Conservation (phyloP, 1,140 invertebrate species). For the Antheraea mylitta region DNA sequence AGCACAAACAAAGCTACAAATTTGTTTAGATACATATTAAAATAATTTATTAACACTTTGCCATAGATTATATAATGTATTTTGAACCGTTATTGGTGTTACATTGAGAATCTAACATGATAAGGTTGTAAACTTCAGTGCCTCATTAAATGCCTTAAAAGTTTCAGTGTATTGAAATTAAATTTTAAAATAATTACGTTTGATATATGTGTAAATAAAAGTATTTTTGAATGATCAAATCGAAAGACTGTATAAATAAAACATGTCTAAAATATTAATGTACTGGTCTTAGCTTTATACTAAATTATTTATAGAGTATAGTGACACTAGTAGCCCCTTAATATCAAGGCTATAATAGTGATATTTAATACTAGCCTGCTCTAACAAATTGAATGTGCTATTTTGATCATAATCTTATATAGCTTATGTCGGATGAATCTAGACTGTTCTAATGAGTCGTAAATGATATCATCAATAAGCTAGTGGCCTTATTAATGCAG, state of each 20-base stretch:
- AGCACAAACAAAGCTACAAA: constrained; percentile 72
- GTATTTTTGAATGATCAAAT: constrained; percentile 38
- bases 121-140: constrained; percentile 59
- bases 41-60: constrained; percentile 15
- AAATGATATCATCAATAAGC: constrained; percentile 21
- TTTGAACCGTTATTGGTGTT: background rate
- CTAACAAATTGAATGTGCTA: constrained; percentile 1
- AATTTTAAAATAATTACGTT: constrained; percentile 4
- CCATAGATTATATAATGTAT: constrained; percentile 4
- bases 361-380: constrained; percentile 12
- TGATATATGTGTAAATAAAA: constrained; percentile 26
- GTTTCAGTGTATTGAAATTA: background rate
- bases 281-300: constrained; percentile 67
- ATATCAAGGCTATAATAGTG: constrained; percentile 14
- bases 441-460: background rate
- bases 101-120: constrained; percentile 16
- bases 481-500: constrained; percentile 25
- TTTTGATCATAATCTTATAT: constrained; percentile 3
- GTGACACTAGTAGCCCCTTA: constrained; percentile 9
- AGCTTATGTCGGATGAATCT: background rate
- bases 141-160: constrained; percentile 66
- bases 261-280: constrained; percentile 32
- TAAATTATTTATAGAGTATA: constrained; percentile 37
- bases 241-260: constrained; percentile 31
- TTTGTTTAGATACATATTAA: constrained; percentile 25